A percentile compares a stretch with the other conserved stretches of the same genome.
These are phyloP conservation scores for Aethes cnicana DNA, from an alignment of 2,888 invertebrate species.

Conservation along the genomic window DNA sequence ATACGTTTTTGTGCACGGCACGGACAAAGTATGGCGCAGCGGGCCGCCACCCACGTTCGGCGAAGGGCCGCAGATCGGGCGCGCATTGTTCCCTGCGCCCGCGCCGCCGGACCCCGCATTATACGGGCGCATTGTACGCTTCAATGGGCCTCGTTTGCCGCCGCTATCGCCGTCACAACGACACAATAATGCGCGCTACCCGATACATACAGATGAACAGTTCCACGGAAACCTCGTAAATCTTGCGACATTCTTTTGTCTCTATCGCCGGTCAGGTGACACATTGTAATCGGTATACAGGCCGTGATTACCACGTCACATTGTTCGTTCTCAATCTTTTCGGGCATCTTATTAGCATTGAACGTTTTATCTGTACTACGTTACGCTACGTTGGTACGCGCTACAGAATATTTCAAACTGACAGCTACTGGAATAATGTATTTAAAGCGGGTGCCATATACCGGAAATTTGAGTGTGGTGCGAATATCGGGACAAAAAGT, in stretches of 20 bases:
- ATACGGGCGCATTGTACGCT: slow-evolving; percentile 80
- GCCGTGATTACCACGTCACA: slow-evolving; percentile 7
- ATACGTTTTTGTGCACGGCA: slow-evolving; percentile 66
- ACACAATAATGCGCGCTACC: slow-evolving; percentile 71
- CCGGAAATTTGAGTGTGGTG: too few relatives aligned
- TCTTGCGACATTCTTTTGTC: slow-evolving; percentile 62
- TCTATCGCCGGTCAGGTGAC: slow-evolving; percentile 43
- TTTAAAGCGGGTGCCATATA: too few relatives aligned
- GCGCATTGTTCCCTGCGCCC: slow-evolving; percentile 67
- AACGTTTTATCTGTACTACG: too few relatives aligned
- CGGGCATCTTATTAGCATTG: slow-evolving; percentile 28
- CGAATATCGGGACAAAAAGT: too few relatives aligned
- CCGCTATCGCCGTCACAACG: slow-evolving; percentile 73
- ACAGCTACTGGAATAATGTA: too few relatives aligned
- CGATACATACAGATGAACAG: slow-evolving; percentile 50
- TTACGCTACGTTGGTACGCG: too few relatives aligned
- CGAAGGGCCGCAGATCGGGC: slow-evolving; percentile 60
- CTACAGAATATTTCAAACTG: too few relatives aligned
- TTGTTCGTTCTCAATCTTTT: slow-evolving; percentile 4
- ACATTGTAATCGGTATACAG: slow-evolving; percentile 28
- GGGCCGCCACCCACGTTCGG: slow-evolving; percentile 74
- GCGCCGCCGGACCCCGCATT: slow-evolving; percentile 64
- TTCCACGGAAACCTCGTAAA: slow-evolving; percentile 73
- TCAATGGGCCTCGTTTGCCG: slow-evolving; percentile 77
- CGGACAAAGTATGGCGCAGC: slow-evolving; percentile 29